Base-by-base conservation (phyloP, 2,888 invertebrate genomes). In the Bellardia pandia region DNA sequence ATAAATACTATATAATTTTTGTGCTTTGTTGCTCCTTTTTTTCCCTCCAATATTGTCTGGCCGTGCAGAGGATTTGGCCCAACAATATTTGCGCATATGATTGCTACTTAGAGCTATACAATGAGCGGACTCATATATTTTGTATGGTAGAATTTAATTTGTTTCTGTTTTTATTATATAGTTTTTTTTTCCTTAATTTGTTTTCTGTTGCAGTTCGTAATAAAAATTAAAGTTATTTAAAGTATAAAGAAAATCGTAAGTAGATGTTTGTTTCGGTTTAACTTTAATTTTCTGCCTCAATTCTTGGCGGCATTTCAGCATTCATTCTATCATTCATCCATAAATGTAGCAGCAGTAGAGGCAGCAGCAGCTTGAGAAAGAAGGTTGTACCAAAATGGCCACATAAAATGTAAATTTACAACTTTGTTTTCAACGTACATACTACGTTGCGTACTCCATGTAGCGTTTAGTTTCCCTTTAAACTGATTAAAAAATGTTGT, bases 381-480 rank as follows among this genome's bases (percentile, higher is more conserved):
- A 62, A 69, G 62, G 69, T 40, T 53, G 45, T 51, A 69, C 80
- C 74, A 60, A 81, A 81, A 81, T 51, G 81, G 68, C 48, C 68
- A 77, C 71, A 91, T 91, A 89, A 91, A 91, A 91, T 90, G 91
- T 89, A 90, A 91, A 92, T 91, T 91, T 91, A 91, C 91, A 91
- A 91, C 92, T 91, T 91, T 91, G 90, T 91, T 90, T 90, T 86
- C 71, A 76, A 71, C 76, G 7, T 8, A 71, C 76, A 2, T 8
- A 56, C 23, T 56, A 8, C 58, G 77, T 87, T 8, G 23, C 23
- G 23, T 23, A 56, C 23, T 56, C 2, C 58, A 80, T 87, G 85
- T 45, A 82, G 81, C 68, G 68, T 84, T 86, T 76, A 56, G 58
- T 74, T 69, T 85, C 14, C 62, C 60, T 64, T 64, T 71, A 81